A percentile compares a stretch with the other conserved stretches of the same genome.
phyloP scores from a whole-genome alignment of 37 sponge, comb jelly and placozoan species.

The Beroe forskalii region DNA sequence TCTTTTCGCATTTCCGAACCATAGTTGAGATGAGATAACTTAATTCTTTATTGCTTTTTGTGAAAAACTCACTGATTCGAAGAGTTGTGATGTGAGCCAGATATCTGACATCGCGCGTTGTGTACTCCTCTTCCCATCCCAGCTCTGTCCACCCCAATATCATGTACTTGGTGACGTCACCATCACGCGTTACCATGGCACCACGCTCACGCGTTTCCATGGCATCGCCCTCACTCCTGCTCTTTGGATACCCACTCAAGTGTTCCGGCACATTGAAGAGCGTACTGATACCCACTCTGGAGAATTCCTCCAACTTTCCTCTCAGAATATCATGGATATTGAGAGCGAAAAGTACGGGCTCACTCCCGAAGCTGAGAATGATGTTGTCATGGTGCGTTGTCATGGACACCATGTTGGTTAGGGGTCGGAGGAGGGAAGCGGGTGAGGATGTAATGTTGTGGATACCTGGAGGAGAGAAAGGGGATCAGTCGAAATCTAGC shows the following conservation, averaged over 20 bases:
- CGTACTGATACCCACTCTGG: not conserved
- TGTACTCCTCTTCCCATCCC: not conserved
- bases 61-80: slow-evolving; percentile 14
- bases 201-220: not conserved
- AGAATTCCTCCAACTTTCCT: not conserved
- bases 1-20: too few species aligned
- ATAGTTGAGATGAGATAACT: too few species aligned
- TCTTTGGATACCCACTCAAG: not conserved
- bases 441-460: not conserved
- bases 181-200: not conserved
- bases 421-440: slow-evolving; percentile 1
- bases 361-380: not conserved
- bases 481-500: too few species aligned
- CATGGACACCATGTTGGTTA: not conserved
- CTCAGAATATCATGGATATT: not conserved
- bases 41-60: too few species aligned
- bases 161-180: not conserved
- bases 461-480: not conserved
- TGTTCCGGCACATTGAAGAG: not conserved
- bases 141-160: not conserved
- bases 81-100: not conserved
- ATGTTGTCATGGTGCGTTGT: not conserved
- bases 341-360: not conserved
- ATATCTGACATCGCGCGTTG: not conserved
- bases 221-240: not conserved